Percentiles rank a stretch among this genome's conserved stretches.
These are phyloP conservation scores for Leptestheria dahalacensis DNA, from an alignment of 1,140 invertebrate species.

Conservation along the genomic window DNA sequence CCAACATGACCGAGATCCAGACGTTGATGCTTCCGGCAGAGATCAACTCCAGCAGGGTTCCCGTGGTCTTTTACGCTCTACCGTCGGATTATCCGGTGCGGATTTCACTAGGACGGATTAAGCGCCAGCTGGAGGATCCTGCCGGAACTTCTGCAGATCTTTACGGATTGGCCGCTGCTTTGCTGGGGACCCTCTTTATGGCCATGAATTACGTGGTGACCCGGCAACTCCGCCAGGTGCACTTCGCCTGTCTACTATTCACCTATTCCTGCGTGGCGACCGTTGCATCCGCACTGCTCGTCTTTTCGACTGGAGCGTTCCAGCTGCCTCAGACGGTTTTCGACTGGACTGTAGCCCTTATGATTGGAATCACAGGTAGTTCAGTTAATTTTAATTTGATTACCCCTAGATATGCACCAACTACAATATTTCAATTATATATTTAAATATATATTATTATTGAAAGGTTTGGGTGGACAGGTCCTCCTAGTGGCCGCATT, in stretches of 20 bases:
- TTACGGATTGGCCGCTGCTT: neutral
- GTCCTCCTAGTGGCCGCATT: neutral
- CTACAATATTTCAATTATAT: neutral
- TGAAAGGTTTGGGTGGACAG: conserved; percentile 1
- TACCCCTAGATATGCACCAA: no score
- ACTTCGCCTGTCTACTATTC: neutral
- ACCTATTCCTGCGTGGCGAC: conserved; percentile 1
- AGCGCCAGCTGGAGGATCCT: neutral
- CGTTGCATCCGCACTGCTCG: neutral
- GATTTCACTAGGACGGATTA: neutral
- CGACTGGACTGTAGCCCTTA: conserved; percentile 2
- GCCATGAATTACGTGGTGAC: conserved; percentile 9
- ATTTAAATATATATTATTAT: no score
- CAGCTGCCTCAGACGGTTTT: neutral
- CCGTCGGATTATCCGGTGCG: neutral
- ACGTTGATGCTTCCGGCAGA: neutral
- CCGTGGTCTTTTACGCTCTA: neutral
- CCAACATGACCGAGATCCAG: neutral
- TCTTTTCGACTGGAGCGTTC: neutral
- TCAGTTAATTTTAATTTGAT: neutral
- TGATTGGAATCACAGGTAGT: conserved; percentile 1
- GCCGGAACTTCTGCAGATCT: neutral
- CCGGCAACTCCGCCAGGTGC: conserved; percentile 1
- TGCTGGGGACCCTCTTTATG: conserved; percentile 2
- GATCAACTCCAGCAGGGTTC: neutral